phyloP scores from a whole-genome alignment of 2,113 vertebrate genomes.

The Vombatus ursinus region DNA sequence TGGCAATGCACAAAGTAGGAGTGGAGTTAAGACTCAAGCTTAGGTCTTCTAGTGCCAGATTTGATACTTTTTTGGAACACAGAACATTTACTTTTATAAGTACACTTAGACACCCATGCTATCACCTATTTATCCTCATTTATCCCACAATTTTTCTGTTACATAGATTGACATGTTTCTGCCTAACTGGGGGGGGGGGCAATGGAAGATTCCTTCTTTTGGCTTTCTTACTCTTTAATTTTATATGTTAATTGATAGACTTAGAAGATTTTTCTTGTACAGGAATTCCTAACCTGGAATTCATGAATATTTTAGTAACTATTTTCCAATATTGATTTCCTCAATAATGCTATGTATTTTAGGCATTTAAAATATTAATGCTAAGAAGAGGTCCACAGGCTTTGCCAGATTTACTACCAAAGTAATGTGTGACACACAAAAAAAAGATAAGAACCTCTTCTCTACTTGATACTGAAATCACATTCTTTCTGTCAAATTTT shows the following conservation, averaged over 20 bases:
- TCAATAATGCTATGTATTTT: neutral
- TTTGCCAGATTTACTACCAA: neutral
- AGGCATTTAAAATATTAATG: neutral
- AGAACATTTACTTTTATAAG: neutral
- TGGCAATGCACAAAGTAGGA: neutral
- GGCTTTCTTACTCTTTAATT: neutral
- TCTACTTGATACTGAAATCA: neutral
- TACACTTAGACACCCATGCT: neutral
- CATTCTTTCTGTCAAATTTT: neutral
- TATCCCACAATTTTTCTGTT: neutral
- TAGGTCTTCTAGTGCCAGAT: neutral
- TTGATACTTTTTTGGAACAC: neutral
- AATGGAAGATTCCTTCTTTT: neutral
- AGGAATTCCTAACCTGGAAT: neutral
- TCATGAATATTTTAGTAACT: neutral
- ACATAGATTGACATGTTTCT: neutral
- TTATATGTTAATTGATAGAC: neutral
- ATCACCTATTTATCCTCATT: neutral
- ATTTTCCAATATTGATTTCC: neutral
- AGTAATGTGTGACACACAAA: neutral
- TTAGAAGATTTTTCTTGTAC: neutral
- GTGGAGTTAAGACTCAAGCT: neutral
- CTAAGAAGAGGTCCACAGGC: neutral
- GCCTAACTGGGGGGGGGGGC: accelerated
- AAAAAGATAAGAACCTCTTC: neutral